Evolutionary conservation across 2,888 invertebrate genomes (phyloP).

Genomic region (Leptura quadrifasciata): DNA sequence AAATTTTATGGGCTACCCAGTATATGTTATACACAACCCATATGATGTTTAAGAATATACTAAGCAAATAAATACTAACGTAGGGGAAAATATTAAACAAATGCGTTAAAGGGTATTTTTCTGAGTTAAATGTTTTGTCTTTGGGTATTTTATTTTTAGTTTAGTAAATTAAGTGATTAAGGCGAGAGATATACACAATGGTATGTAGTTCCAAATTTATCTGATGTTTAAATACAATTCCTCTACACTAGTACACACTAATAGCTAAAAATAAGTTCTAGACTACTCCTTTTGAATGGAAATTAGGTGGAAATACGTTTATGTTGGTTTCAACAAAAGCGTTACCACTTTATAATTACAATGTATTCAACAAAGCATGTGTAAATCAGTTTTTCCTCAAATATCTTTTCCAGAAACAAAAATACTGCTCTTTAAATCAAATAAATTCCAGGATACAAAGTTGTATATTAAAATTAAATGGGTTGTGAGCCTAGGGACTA

Average conservation of each 20-base stretch:
- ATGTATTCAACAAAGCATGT: neutral
- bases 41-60: neutral
- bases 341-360: conserved; percentile 29
- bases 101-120: conserved; percentile 1
- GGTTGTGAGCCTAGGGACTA: conserved; percentile 15
- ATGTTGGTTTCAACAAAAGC: conserved; percentile 17
- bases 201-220: conserved; percentile 52
- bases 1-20: neutral
- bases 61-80: neutral
- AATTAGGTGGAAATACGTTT: conserved; percentile 40
- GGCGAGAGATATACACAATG: conserved; percentile 45
- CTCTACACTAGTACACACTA: conserved; percentile 39
- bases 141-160: conserved; percentile 44
- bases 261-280: conserved; percentile 35
- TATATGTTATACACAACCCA: conserved; percentile 3
- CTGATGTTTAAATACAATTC: conserved; percentile 44
- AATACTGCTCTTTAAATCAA: neutral
- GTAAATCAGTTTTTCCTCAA: neutral
- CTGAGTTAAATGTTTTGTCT: conserved; percentile 29
- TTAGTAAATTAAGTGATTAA: conserved; percentile 46
- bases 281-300: conserved; percentile 38
- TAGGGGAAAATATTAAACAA: conserved; percentile 1
- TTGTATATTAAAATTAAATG: conserved; percentile 14
- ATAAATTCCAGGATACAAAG: neutral
- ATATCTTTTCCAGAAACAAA: neutral